These are phyloP conservation scores for Xerus rutilus DNA, from an alignment of 2,797 vertebrate genomes.

Conservation along the genomic window DNA sequence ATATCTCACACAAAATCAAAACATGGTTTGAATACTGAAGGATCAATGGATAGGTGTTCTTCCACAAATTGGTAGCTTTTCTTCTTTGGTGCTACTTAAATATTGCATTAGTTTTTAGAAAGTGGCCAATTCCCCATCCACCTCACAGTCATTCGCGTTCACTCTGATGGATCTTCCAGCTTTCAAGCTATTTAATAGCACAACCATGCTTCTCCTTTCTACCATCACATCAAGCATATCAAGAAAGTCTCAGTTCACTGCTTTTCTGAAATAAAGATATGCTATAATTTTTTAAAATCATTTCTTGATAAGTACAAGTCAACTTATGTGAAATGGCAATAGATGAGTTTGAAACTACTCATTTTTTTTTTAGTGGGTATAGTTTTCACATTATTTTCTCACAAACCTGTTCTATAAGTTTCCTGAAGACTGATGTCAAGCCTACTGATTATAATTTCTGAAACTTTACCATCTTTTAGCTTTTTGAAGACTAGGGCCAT, in stretches of 20 bases:
- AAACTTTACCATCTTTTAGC: background rate
- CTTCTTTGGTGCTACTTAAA: background rate
- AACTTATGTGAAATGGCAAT: background rate
- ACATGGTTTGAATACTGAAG: background rate
- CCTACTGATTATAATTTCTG: background rate
- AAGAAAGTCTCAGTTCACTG: background rate
- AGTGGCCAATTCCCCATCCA: background rate
- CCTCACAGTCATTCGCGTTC: background rate
- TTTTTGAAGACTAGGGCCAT: background rate
- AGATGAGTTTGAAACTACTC: background rate
- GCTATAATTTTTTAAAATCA: background rate
- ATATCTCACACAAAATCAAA: conserved; percentile 21
- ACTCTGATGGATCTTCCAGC: background rate
- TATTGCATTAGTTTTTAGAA: background rate
- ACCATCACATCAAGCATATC: background rate
- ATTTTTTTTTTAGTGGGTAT: background rate
- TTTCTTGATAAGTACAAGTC: conserved; percentile 4
- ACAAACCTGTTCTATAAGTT: background rate
- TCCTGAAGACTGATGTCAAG: background rate
- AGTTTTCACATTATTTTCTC: conserved; percentile 19
- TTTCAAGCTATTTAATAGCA: background rate
- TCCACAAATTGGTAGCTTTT: background rate
- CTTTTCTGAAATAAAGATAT: background rate
- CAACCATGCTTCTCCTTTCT: background rate
- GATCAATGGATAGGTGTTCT: background rate